phyloP scores from a whole-genome alignment of 2,888 invertebrate genomes.

The Volucella inanis region DNA sequence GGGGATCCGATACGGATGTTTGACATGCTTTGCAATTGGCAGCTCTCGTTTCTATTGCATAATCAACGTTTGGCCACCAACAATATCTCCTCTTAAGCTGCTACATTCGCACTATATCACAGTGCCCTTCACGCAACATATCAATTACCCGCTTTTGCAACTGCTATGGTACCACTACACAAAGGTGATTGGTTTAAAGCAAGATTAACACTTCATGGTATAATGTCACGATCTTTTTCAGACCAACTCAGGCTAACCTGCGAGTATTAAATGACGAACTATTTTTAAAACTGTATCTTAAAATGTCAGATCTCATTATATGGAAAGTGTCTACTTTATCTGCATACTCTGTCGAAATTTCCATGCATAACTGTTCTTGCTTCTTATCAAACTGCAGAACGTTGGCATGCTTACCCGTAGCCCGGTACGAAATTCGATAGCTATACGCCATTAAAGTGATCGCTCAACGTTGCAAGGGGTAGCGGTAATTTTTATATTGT shows the following conservation, averaged over 20 bases:
- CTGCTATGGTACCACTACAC: conserved; percentile 29
- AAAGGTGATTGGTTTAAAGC: conserved; percentile 32
- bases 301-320: conserved; percentile 8
- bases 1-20: conserved; percentile 10
- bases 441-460: conserved; percentile 44
- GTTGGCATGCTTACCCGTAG: conserved; percentile 34
- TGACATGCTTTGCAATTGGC: too few relatives aligned
- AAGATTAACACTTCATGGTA: conserved; percentile 25
- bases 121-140: conserved; percentile 47
- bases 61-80: too few relatives aligned
- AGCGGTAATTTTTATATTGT: conserved; percentile 55
- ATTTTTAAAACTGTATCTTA: conserved; percentile 22
- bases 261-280: conserved; percentile 23
- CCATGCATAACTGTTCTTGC: conserved; percentile 33
- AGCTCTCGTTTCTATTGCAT: too few relatives aligned
- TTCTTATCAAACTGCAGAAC: conserved; percentile 30
- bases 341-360: conserved; percentile 10
- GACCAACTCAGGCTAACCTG: conserved; percentile 43
- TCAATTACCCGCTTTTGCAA: conserved; percentile 9
- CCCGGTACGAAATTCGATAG: conserved; percentile 31
- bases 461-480: conserved; percentile 60
- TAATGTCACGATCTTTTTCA: conserved; percentile 17
- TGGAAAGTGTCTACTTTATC: conserved; percentile 23
- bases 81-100: too few relatives aligned
- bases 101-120: conserved; percentile 38